Evolutionary conservation across 2,113 vertebrate genomes (phyloP).

Genomic region (Arizona elegans): DNA sequence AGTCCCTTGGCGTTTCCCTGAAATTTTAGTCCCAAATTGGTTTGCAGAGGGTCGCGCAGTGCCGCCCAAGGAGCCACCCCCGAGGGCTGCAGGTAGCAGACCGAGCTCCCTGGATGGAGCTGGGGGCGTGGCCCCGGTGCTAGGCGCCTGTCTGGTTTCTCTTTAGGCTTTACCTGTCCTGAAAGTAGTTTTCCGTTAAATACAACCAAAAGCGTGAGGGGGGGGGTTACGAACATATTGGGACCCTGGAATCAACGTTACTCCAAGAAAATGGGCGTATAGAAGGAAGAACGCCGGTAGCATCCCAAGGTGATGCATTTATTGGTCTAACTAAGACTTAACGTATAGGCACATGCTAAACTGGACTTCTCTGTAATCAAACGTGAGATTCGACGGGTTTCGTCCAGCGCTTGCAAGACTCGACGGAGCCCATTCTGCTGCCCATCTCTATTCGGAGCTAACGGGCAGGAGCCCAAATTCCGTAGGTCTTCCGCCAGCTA

Average conservation of each 20-base stretch:
- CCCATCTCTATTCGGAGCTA: background rate
- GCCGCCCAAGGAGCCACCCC: background rate
- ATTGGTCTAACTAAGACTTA: background rate
- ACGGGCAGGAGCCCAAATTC: background rate
- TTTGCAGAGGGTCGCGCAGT: background rate
- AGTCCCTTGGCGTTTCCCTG: background rate
- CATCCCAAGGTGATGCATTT: background rate
- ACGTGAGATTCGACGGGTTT: background rate
- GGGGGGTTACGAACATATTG: background rate
- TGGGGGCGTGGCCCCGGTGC: background rate
- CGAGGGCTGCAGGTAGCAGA: too few species aligned
- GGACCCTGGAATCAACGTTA: background rate
- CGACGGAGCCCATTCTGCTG: background rate
- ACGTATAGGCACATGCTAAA: background rate
- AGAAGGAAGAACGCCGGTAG: background rate
- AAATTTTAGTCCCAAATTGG: background rate
- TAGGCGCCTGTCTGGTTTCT: background rate
- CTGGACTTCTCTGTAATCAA: background rate
- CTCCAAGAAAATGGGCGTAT: background rate
- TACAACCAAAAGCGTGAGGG: background rate
- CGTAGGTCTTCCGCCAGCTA: too few species aligned
- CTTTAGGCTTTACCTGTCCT: background rate
- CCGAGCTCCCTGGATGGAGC: background rate
- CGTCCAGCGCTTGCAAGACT: background rate
- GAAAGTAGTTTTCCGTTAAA: background rate